Conservation (phyloP, 2,797 vertebrate species). For the Neopelma chrysocephalum region DNA sequence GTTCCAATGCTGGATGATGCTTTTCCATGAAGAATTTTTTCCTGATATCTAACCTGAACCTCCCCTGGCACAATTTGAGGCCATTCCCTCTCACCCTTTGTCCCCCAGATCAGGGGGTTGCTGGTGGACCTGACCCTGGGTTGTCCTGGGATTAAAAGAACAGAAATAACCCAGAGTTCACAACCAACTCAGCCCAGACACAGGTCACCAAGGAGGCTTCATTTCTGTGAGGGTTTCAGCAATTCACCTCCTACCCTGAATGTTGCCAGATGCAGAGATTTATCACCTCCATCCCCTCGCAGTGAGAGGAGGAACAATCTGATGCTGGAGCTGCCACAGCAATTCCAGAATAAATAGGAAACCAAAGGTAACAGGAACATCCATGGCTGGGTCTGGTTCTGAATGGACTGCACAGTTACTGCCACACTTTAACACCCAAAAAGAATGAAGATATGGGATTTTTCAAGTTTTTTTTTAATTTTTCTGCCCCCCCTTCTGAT, state of each 20-base stretch:
- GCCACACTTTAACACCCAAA: background rate
- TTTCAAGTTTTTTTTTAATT: background rate
- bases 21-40: too few species aligned
- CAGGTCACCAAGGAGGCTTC: background rate
- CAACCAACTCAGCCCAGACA: background rate
- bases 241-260: background rate
- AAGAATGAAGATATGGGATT: background rate
- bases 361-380: background rate
- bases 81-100: background rate
- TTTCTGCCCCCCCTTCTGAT: background rate
- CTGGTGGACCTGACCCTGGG: background rate
- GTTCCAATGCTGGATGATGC: background rate
- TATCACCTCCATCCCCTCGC: background rate
- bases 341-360: background rate
- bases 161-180: background rate
- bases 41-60: background rate
- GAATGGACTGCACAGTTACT: background rate
- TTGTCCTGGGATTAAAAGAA: background rate
- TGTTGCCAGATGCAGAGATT: background rate
- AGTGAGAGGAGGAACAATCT: background rate
- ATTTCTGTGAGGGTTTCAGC: background rate
- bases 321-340: background rate
- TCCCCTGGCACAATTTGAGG: background rate
- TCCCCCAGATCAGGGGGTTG: background rate
- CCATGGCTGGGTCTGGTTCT: accelerated